Evolutionary conservation across 2,113 vertebrate genomes (phyloP), one percentile per base, ranked within the genome.

Genomic region (Tenrec ecaudatus): DNA sequence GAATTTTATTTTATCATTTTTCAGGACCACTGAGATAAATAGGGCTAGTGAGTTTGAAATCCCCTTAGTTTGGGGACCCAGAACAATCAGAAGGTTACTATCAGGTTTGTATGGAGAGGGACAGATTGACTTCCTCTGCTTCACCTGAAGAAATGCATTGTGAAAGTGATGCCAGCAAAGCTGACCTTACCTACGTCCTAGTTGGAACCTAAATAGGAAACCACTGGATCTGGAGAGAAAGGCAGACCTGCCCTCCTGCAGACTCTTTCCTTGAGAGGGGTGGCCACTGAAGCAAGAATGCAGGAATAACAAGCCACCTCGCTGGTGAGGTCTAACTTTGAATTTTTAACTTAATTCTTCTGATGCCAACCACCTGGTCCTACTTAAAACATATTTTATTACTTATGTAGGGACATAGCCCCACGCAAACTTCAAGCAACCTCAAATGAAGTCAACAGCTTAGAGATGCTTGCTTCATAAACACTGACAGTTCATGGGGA

Each of bases 401-500:
- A 62, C 60, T 80, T 53, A 68, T n/a, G 0, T 81, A 23, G 82
- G n/a, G n/a, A 89, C 87, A 87, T 78, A 33, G 57, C 89, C 11
- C 86, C 19, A 17, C 33, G 4, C 29, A 83, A 53, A 8, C 16
- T 76, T 91, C 60, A 77, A 93, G 79, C 7, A 62, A 40, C 27
- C 36, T 92, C 29, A 33, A 2, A 62, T 78, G 86, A 75, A 62
- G 68, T 10, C 12, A 77, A 66, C 86, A 77, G 75, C 73, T 83
- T 92, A 60, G 23, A 91, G 11, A 66, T 86, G 17, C 16, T 91
- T 82, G 91, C 66, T 87, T 77, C 53, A 69, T 31, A 69, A 69
- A 64, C 27, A 43, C 29, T 78, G 10, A 64, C 88, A 23, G 31
- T 86, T 53, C 4, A 53, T 53, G 47, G 47, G 47, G 47, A 53